Evolutionary conservation across 2,888 invertebrate genomes (phyloP).

Genomic region (Portevinia maculata): DNA sequence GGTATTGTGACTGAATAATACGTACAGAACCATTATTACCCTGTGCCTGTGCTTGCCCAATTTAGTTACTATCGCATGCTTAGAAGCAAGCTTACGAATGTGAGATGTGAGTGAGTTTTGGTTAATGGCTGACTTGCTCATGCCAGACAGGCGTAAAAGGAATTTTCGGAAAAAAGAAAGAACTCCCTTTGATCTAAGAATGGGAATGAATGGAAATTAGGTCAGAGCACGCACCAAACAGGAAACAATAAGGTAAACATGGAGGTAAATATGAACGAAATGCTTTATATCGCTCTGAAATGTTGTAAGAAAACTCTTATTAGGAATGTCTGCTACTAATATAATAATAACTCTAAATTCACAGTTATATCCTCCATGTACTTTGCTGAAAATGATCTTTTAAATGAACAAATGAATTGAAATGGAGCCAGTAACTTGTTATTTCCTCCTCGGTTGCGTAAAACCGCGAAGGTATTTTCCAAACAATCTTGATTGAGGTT

Average conservation of each 20-base stretch:
- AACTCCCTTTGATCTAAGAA: constrained; percentile 34
- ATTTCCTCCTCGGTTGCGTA: too few species aligned
- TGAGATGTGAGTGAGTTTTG: constrained; percentile 51
- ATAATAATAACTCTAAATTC: too few species aligned
- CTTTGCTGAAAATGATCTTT: too few species aligned
- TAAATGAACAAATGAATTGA: too few species aligned
- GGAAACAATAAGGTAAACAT: constrained; percentile 51
- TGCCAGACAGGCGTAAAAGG: constrained; percentile 37
- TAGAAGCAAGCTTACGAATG: constrained; percentile 16
- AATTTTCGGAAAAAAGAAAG: constrained; percentile 7
- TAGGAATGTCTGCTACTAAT: too few species aligned
- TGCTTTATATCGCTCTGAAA: too few species aligned
- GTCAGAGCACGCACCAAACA: constrained; percentile 36
- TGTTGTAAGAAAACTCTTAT: too few species aligned
- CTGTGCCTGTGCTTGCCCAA: constrained; percentile 5
- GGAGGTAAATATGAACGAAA: constrained; percentile 32
- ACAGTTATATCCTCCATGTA: too few species aligned
- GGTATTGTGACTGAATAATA: constrained; percentile 27
- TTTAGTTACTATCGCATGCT: constrained; percentile 34
- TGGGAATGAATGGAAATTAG: constrained; percentile 43
- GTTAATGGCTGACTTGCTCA: constrained; percentile 52
- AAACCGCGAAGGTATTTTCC: too few species aligned
- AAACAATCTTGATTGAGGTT: too few species aligned
- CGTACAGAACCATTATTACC: constrained; percentile 27
- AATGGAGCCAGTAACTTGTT: too few species aligned